Percentiles rank a stretch among this genome's conserved stretches.
These are phyloP conservation scores for roundworm (Caenorhabditis elegans) DNA, from an alignment of 1,140 invertebrate species.

Conservation along the genomic window WBcel235 BX284603.4:765001-765500, in stretches of 20 bases:
- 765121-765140: too few relatives aligned
- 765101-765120: too few relatives aligned
- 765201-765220: not conserved
- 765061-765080: too few relatives aligned
- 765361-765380: not conserved
- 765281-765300: not conserved
- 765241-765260: not conserved
- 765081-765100: too few relatives aligned
- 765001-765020: too few relatives aligned
- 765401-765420: not conserved
- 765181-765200: too few relatives aligned
- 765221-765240: too few relatives aligned
- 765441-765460: conserved; percentile 4
- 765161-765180: not conserved
- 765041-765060: too few relatives aligned
- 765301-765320: not conserved
- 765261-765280: not conserved
- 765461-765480: too few relatives aligned
- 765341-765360: not conserved
- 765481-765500: not conserved
- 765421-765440: not conserved
- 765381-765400: not conserved
- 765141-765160: not conserved
- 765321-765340: not conserved
- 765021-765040: too few relatives aligned